Percentiles rank a stretch among this genome's conserved stretches.
These are phyloP conservation scores for Acipenser ruthenus DNA, from an alignment of 2,797 vertebrate genomes.

Conservation along the genomic window DNA sequence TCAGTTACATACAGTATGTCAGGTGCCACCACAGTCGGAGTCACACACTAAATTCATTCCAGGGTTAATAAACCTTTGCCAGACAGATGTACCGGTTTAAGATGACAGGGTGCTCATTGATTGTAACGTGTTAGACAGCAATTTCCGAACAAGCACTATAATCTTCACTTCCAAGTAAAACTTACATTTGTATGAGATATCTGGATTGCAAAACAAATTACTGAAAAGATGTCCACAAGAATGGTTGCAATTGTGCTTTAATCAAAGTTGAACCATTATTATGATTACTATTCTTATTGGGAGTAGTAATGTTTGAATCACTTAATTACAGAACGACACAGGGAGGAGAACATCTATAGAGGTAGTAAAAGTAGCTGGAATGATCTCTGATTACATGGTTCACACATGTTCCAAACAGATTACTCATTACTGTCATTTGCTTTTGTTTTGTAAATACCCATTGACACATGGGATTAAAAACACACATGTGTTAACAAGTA, in stretches of 20 bases:
- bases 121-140: conserved; percentile 22
- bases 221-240: neutral
- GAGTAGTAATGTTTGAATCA: too few species aligned
- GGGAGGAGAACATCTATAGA: too few species aligned
- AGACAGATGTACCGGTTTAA: conserved; percentile 32
- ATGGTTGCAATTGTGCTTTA: too few species aligned
- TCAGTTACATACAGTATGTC: conserved; percentile 29
- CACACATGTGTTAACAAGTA: neutral
- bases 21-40: conserved; percentile 19
- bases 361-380: neutral
- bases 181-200: neutral
- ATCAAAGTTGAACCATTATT: too few species aligned
- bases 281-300: too few species aligned
- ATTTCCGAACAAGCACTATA: conserved; percentile 25
- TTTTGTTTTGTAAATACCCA: neutral
- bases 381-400: neutral
- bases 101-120: conserved; percentile 22
- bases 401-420: neutral
- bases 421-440: too few species aligned
- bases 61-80: conserved; percentile 47
- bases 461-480: neutral
- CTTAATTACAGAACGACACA: too few species aligned
- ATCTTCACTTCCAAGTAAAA: conserved; percentile 19
- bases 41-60: conserved; percentile 38
- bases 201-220: neutral